Percentiles rank a stretch among this genome's conserved stretches.
Evolutionary conservation across 2,113 vertebrate genomes (phyloP).

Genomic region (Apeltes quadracus): DNA sequence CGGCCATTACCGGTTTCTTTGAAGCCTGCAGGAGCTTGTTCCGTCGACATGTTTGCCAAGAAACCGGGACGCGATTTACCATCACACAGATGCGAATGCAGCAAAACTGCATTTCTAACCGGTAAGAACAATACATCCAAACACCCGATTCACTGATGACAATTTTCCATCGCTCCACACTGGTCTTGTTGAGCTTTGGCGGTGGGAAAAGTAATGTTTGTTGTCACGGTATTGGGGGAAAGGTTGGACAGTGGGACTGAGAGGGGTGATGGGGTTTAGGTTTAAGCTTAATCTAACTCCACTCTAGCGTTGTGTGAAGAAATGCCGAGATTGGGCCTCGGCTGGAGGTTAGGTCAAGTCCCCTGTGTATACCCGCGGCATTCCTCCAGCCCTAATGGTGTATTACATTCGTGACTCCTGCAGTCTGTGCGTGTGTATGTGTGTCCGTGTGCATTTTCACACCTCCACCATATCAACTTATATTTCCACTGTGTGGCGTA

Average conservation of each 20-base stretch:
- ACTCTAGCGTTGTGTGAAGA: slow-evolving; percentile 87
- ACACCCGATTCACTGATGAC: background rate
- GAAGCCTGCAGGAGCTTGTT: slow-evolving; percentile 51
- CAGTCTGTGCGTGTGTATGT: slow-evolving; percentile 51
- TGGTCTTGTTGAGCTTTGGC: slow-evolving; percentile 2
- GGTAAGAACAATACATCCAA: slow-evolving; percentile 6
- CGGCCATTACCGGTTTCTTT: slow-evolving; percentile 52
- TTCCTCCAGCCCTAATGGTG: slow-evolving; percentile 86
- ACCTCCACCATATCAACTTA: slow-evolving; percentile 68
- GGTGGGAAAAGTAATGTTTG: slow-evolving; percentile 26
- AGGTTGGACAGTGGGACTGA: slow-evolving; percentile 5
- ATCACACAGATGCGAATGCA: slow-evolving; percentile 13
- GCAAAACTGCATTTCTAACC: slow-evolving; percentile 15
- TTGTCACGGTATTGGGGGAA: background rate
- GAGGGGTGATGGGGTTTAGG: slow-evolving; percentile 39
- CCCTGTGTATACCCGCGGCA: slow-evolving; percentile 89
- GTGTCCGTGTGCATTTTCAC: slow-evolving; percentile 59
- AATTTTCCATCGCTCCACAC: slow-evolving; percentile 4
- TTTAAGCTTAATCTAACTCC: slow-evolving; percentile 76
- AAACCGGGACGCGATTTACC: slow-evolving; percentile 50
- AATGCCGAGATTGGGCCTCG: slow-evolving; percentile 84
- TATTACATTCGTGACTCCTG: slow-evolving; percentile 80
- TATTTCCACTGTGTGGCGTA: slow-evolving; percentile 51
- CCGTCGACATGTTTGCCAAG: slow-evolving; percentile 60
- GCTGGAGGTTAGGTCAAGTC: slow-evolving; percentile 87